Evolutionary conservation across 2,113 vertebrate species (phyloP).

Genomic region (Thunnus thynnus): DNA sequence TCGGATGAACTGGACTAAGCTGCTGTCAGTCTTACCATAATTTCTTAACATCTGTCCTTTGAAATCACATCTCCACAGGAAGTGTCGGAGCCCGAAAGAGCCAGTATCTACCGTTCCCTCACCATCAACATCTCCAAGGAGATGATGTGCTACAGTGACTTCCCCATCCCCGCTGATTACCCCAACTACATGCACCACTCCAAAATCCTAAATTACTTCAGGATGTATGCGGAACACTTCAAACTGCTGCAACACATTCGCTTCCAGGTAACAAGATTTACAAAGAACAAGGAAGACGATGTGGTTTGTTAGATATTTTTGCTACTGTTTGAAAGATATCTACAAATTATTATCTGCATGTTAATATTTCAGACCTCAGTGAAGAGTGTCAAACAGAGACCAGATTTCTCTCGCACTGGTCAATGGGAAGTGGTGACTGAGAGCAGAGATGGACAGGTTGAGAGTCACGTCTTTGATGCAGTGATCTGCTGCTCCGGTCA

Average conservation of each 20-base stretch:
- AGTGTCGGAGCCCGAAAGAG: slow-evolving; percentile 72
- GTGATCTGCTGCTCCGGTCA: slow-evolving; percentile 90
- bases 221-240: slow-evolving; percentile 88
- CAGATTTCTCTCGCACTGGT: slow-evolving; percentile 86
- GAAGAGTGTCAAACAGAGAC: slow-evolving; percentile 80
- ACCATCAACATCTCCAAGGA: slow-evolving; percentile 94
- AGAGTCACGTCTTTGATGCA: slow-evolving; percentile 88
- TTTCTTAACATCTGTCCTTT: neutral
- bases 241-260: slow-evolving; percentile 85
- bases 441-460: slow-evolving; percentile 69
- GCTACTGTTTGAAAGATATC: neutral
- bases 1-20: neutral
- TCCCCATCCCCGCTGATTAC: slow-evolving; percentile 88
- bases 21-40: neutral
- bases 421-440: slow-evolving; percentile 91
- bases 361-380: slow-evolving; percentile 85
- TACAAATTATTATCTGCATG: neutral
- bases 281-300: neutral
- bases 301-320: neutral
- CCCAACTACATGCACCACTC: slow-evolving; percentile 94
- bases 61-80: slow-evolving; percentile 60
- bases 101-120: slow-evolving; percentile 88
- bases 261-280: slow-evolving; percentile 83
- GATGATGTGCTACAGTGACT: slow-evolving; percentile 94
- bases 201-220: slow-evolving; percentile 89